Evolutionary conservation across 2,113 vertebrate species (phyloP), one percentile per base, ranked within the genome.

Genomic region (Baryphthengus martii): DNA sequence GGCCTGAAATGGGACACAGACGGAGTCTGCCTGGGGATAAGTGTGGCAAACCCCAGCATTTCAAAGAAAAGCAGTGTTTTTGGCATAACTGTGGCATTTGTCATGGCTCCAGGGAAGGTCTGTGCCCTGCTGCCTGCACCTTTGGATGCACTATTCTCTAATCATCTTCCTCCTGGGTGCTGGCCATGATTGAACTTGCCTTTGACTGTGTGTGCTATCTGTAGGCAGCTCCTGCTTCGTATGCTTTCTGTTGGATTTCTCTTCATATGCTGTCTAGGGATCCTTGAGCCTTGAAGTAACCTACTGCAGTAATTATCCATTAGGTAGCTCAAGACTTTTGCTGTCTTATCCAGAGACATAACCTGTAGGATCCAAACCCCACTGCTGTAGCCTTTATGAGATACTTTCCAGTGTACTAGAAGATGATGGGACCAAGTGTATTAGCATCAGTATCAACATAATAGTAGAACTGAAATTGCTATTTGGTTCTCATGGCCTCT

Each of bases 141-240:
- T 90, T 76, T 56, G 52, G 35, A 42, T 49, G 42, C 29, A 18
- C 18, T 59, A 3, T 56, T 35, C 39, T 93, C 35, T 63, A 53
- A 58, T 26, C 1, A 0, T n/a, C 21, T 86, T 73, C 50, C 6
- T 80, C 23, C 37, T 1, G 0, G 42, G 13, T 20, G 8, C 45
- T 88, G 39, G 11, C 44, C 33, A 11, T 11, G 10, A n/a, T 10
- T 0, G 1, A 68, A 11, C 81, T 66, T 50, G 18, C 21, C 31
- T 86, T 92, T 80, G 35, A 17, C 52, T 78, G 45, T 52, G 26
- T 44, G 61, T 71, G 28, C 58, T 85, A 25, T 37, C 15, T 79
- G n/a, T 25, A 67, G 44, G 44, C 53, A 93, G 35, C 14, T 89
- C 11, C 40, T 90, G 56, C 44, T 72, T 63, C 31, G 2, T 29